Evolutionary conservation across 1,140 invertebrate genomes (phyloP).

Genomic region (Spodoptera frugiperda): DNA sequence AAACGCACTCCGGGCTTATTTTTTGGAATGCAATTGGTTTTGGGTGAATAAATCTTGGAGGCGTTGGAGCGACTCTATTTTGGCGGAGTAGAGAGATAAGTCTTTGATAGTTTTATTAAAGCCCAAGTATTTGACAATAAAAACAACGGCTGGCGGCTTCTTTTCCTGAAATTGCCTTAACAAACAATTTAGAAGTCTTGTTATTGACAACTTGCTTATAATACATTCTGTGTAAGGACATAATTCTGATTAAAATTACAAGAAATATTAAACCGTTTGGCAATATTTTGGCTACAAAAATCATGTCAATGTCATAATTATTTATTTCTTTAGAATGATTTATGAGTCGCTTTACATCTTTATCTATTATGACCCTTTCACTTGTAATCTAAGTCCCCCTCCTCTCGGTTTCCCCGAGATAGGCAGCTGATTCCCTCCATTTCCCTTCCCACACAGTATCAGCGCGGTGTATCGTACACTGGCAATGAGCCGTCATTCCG

Average conservation of each 20-base stretch:
- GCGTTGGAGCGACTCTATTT: not conserved
- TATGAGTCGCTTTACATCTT: constrained; percentile 7
- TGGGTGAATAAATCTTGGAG: constrained; percentile 5
- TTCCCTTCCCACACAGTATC: constrained; percentile 31
- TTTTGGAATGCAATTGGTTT: constrained; percentile 40
- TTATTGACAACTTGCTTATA: too few relatives aligned
- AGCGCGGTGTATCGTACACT: constrained; percentile 34
- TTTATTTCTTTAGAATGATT: too few relatives aligned
- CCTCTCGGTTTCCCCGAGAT: not conserved
- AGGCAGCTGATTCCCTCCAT: constrained; percentile 29
- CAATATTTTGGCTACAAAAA: too few relatives aligned
- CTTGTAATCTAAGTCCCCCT: constrained; percentile 8
- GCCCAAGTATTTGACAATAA: too few relatives aligned
- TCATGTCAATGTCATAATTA: too few relatives aligned
- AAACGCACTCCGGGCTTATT: constrained; percentile 43
- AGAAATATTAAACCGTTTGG: too few relatives aligned
- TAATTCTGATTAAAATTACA: too few relatives aligned
- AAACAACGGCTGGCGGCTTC: too few relatives aligned
- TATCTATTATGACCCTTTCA: constrained; percentile 13
- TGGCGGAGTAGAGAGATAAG: not conserved
- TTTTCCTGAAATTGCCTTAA: too few relatives aligned
- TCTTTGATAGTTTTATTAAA: not conserved
- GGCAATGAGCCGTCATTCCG: constrained; percentile 29
- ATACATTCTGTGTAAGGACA: too few relatives aligned
- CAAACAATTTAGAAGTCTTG: too few relatives aligned